Evolutionary conservation across 2,888 invertebrate species (phyloP).

Genomic region (Mamestra brassicae): DNA sequence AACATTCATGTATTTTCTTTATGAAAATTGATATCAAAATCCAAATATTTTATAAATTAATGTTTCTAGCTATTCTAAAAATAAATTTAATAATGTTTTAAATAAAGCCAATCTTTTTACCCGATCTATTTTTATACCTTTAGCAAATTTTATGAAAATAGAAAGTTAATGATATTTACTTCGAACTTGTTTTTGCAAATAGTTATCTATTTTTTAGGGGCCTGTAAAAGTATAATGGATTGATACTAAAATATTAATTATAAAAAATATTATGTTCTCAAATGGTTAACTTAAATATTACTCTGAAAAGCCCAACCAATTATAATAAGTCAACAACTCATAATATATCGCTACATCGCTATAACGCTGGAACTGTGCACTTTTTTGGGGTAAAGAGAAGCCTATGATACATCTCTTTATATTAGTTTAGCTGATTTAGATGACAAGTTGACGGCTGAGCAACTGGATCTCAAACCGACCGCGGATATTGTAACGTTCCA

Average conservation of each 20-base stretch:
- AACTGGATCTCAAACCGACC: conserved; percentile 7
- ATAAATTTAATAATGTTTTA: neutral
- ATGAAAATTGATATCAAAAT: conserved; percentile 1
- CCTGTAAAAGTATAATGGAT: neutral
- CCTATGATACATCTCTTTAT: neutral
- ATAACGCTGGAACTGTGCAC: no score
- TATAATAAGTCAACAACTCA: no score
- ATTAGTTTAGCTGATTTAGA: neutral
- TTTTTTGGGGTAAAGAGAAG: no score
- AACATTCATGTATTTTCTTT: neutral
- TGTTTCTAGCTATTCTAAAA: neutral
- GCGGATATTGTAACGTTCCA: conserved; percentile 25
- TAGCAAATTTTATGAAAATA: conserved; percentile 1
- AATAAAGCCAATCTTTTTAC: neutral
- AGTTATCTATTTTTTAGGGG: neutral
- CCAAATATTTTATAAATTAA: conserved; percentile 1
- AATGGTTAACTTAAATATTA: neutral
- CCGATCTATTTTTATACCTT: neutral
- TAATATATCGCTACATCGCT: no score
- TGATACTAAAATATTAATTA: conserved; percentile 9
- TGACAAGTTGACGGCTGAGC: neutral
- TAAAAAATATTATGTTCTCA: neutral
- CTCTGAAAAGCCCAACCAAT: no score
- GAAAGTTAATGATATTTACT: neutral
- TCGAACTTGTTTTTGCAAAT: neutral